phyloP scores from a whole-genome alignment of 2,113 vertebrate genomes.

The Campylomormyrus tamandua region DNA sequence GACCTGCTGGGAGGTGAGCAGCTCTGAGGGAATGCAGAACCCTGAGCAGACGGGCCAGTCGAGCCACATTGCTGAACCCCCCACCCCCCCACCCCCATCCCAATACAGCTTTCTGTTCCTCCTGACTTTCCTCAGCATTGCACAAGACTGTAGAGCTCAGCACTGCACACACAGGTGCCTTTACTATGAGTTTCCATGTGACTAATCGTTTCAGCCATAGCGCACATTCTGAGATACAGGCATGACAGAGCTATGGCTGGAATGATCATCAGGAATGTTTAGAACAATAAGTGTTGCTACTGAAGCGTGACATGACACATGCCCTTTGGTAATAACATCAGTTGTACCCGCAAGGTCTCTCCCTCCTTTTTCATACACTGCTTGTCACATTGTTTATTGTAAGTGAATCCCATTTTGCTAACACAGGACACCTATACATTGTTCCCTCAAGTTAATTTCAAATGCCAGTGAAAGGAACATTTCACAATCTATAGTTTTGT shows the following conservation, averaged over 20 bases:
- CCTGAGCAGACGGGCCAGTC: background rate
- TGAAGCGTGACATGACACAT: background rate
- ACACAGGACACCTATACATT: background rate
- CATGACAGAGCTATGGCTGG: background rate
- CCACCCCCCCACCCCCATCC: background rate
- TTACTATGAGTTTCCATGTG: background rate
- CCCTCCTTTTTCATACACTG: background rate
- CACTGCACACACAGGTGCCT: background rate
- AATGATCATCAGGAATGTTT: background rate
- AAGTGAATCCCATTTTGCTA: background rate
- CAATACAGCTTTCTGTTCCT: background rate
- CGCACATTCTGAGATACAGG: background rate
- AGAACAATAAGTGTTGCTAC: background rate
- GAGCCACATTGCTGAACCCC: background rate
- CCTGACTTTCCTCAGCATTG: background rate
- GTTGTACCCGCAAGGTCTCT: background rate
- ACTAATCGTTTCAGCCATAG: background rate
- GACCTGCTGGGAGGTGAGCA: background rate
- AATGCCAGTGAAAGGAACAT: background rate
- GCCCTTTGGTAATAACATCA: background rate
- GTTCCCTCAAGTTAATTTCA: background rate
- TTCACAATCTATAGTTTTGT: background rate
- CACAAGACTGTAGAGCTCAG: background rate
- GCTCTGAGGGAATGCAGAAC: background rate
- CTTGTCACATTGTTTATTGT: background rate